Base-by-base conservation (phyloP, 1,140 invertebrate genomes). In the Belonocnema kinseyi region DNA sequence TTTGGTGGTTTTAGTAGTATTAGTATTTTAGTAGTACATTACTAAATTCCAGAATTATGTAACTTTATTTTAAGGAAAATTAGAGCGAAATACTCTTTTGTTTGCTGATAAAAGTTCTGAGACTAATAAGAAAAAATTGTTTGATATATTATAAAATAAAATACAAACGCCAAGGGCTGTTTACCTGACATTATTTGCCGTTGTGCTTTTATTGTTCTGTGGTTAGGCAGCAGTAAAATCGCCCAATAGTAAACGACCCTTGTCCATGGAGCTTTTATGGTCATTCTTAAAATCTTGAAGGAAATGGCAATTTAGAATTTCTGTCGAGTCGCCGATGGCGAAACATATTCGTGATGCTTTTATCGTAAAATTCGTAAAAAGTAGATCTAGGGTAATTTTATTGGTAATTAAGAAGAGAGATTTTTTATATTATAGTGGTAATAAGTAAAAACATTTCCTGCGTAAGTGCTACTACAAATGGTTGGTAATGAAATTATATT, bases 161-260 rank as follows among this genome's bases (percentile, higher is more conserved):
- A 58, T 58, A 21, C 56, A 8, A 0, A 1, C 13, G 19, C 19
- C 7, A 58, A 58, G 13, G 56, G 19, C 17, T 58, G 54, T 58
- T 58, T 58, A 46, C 19, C 11, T 58, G 21, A 0, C 19, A 58
- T 58, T 58, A 26, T 58, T 12, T 58, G 50, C 58, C 21, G 21
- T 78, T 71, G 71, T 21, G 17, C 16, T 74, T 71, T 74, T 78
- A 74, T 71, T 58, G 19, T 72, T 12, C n/a, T 40, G 17, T 10
- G 12, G 58, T 51, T 52, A 46, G 56, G 40, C 50, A 33, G 50
- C 72, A 66, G 21, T 73, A 50, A 77, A 73, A 77, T 77, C 56
- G 50, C 13, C 33, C 12, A 26, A 61, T 40, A 73, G 26, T 56
- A 73, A 77, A 77, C 16, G 50, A 51, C 19, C 33, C 54, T 61